A percentile compares a stretch with the other conserved stretches of the same genome.
Evolutionary conservation across 2,797 vertebrate genomes (phyloP).

Genomic region (Takifugu ocellatus): DNA sequence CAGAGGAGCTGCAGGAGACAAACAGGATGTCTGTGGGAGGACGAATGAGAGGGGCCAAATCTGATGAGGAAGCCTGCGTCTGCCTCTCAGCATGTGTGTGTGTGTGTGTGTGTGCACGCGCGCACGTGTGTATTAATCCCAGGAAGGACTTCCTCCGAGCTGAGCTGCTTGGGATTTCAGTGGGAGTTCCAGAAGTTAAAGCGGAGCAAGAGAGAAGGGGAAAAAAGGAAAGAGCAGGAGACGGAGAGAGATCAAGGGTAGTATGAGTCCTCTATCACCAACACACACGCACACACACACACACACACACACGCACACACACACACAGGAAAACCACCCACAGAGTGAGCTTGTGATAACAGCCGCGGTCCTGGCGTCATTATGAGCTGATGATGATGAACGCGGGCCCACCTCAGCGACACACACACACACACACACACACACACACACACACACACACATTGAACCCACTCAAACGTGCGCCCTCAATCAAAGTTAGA

Average conservation of each 20-base stretch:
- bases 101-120: slow-evolving; percentile 32
- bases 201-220: slow-evolving; percentile 30
- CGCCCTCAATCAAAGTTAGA: slow-evolving; percentile 49
- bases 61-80: slow-evolving; percentile 64
- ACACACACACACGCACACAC: slow-evolving; percentile 22
- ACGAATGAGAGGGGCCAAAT: slow-evolving; percentile 64
- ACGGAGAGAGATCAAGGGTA: slow-evolving; percentile 51
- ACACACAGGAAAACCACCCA: slow-evolving; percentile 58
- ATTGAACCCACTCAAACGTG: slow-evolving; percentile 39
- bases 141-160: slow-evolving; percentile 73
- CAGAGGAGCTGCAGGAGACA: slow-evolving; percentile 58
- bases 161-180: slow-evolving; percentile 71
- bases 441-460: slow-evolving; percentile 16
- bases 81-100: slow-evolving; percentile 6
- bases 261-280: slow-evolving; percentile 36
- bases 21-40: slow-evolving; percentile 77
- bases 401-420: slow-evolving; percentile 39
- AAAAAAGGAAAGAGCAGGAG: slow-evolving; percentile 29
- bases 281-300: slow-evolving; percentile 14
- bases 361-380: slow-evolving; percentile 43
- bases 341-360: slow-evolving; percentile 49
- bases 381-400: slow-evolving; percentile 52
- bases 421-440: slow-evolving; percentile 36
- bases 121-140: slow-evolving; percentile 53
- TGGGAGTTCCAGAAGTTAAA: slow-evolving; percentile 66